phyloP scores from a whole-genome alignment of 2,797 vertebrate genomes.

The Eidolon dupreanum region DNA sequence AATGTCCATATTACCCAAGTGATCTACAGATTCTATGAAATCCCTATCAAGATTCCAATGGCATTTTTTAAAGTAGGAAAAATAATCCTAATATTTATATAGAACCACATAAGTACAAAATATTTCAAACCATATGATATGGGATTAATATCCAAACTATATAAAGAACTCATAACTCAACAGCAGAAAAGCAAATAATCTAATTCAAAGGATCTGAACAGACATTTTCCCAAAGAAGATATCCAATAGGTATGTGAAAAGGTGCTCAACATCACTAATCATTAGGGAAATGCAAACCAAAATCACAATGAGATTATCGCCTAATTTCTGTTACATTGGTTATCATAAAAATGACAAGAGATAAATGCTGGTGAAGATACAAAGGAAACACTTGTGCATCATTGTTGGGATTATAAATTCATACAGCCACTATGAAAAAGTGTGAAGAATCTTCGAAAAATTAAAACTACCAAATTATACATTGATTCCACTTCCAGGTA shows the following conservation, averaged over 20 bases:
- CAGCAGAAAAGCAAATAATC: neutral
- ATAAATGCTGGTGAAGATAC: neutral
- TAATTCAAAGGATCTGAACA: neutral
- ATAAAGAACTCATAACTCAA: neutral
- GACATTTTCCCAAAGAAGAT: conserved; percentile 3
- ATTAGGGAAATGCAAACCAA: neutral
- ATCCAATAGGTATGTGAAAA: neutral
- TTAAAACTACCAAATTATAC: neutral
- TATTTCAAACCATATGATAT: neutral
- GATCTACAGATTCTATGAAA: neutral
- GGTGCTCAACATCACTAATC: neutral
- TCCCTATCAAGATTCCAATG: neutral
- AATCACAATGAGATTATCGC: neutral
- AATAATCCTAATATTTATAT: neutral
- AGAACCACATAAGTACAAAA: neutral
- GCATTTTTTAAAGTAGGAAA: neutral
- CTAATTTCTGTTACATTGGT: neutral
- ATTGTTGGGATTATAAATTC: neutral
- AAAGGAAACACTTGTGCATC: neutral
- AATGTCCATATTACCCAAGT: neutral
- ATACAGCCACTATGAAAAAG: neutral
- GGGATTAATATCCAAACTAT: neutral
- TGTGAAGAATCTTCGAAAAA: neutral
- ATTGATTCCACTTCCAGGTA: neutral
- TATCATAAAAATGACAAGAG: neutral